Conservation (phyloP, 2,113 vertebrate species). For the Polypterus bichir region DNA sequence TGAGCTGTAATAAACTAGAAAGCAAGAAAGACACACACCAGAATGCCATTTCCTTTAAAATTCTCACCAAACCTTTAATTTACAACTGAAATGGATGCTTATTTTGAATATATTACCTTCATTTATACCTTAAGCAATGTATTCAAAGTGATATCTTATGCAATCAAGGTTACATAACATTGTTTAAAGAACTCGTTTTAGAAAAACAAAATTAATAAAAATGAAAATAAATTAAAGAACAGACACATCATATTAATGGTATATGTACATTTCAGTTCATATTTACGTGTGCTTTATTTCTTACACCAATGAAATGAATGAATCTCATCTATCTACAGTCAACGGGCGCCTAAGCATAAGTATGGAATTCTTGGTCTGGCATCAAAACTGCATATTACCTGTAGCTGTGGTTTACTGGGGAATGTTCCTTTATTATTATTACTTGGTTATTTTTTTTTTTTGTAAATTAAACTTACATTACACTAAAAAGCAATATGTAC, state of each 20-base stretch:
- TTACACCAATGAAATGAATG: conserved; percentile 67
- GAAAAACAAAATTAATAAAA: conserved; percentile 18
- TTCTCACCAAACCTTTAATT: conserved; percentile 29
- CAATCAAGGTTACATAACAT: conserved; percentile 28
- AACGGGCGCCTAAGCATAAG: conserved; percentile 57
- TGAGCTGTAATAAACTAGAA: neutral
- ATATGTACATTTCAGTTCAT: conserved; percentile 64
- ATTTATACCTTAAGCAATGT: conserved; percentile 25
- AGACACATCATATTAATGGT: conserved; percentile 47
- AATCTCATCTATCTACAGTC: conserved; percentile 59
- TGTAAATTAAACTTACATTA: conserved; percentile 17
- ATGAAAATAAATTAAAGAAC: conserved; percentile 29
- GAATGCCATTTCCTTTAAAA: conserved; percentile 18
- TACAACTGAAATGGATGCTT: conserved; percentile 25
- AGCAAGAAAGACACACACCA: neutral
- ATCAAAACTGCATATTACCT: too few relatives aligned
- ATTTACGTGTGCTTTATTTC: conserved; percentile 66
- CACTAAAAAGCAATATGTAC: conserved; percentile 33
- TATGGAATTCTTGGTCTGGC: conserved; percentile 15
- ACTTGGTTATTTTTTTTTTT: conserved; percentile 4
- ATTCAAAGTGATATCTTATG: conserved; percentile 28
- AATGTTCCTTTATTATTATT: too few relatives aligned
- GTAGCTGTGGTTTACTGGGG: too few relatives aligned
- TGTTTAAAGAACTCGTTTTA: conserved; percentile 23
- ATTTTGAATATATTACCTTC: conserved; percentile 18